phyloP scores from a whole-genome alignment of 92 coral and sea anemone species.

The Zoanthus gigantus region DNA sequence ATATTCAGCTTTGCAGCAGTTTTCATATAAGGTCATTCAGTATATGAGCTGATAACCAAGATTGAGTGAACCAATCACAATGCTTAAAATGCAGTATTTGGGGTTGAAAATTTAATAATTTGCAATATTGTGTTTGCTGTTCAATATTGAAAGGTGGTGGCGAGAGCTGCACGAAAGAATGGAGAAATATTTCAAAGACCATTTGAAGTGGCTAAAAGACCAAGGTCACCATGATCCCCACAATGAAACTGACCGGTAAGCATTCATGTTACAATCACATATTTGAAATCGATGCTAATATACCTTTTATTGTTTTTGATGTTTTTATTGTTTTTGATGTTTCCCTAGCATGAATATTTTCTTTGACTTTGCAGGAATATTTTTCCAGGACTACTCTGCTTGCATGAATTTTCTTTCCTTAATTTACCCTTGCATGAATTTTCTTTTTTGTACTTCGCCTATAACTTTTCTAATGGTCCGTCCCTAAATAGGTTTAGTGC shows the following conservation, averaged over 20 bases:
- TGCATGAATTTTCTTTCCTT: not conserved
- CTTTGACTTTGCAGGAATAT: not conserved
- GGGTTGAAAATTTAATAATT: not conserved
- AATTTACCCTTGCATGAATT: not conserved
- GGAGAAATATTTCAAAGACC: conserved; percentile 38
- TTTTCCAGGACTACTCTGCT: not conserved
- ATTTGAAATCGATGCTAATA: conserved; percentile 2
- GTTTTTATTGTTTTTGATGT: not conserved
- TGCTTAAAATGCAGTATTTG: not conserved
- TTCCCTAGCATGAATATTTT: not conserved
- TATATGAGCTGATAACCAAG: not conserved
- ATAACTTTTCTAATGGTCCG: no score
- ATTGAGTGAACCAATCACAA: not conserved
- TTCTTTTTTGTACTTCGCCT: not conserved
- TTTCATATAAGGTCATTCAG: not conserved
- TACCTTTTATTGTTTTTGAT: not conserved
- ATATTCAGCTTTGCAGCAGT: not conserved
- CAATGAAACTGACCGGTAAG: conserved; percentile 33
- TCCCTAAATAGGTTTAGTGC: not conserved
- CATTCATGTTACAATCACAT: conserved; percentile 19
- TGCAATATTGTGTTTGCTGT: conserved; percentile 30
- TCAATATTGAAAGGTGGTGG: conserved; percentile 43
- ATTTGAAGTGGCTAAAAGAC: conserved; percentile 38
- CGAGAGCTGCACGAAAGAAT: conserved; percentile 34
- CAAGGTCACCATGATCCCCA: conserved; percentile 32